These are phyloP conservation scores for Panagrolaimus sp. DNA, from an alignment of 1,140 invertebrate species.

Conservation along the genomic window DNA sequence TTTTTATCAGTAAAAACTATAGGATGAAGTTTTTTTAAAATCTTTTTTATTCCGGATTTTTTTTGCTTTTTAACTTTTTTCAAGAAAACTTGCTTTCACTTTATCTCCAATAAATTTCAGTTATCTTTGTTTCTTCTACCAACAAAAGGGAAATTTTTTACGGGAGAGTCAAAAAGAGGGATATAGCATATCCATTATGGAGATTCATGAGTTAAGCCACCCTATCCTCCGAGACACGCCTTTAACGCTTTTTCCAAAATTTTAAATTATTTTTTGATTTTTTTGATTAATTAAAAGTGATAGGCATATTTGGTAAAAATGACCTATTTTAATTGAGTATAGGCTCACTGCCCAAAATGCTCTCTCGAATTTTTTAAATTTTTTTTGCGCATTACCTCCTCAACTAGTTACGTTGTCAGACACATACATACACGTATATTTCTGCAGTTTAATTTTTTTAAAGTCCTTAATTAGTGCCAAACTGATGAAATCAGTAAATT, in stretches of 20 bases:
- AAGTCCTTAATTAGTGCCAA: no score
- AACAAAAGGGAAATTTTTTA: not conserved
- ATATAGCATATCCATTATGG: not conserved
- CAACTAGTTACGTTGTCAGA: no score
- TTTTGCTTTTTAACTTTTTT: not conserved
- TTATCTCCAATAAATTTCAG: not conserved
- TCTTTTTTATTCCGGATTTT: not conserved
- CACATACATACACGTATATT: no score
- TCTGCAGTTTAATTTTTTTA: no score
- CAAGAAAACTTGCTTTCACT: not conserved
- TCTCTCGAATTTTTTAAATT: no score
- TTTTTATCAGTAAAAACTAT: not conserved
- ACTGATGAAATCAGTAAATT: no score
- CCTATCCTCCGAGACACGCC: not conserved
- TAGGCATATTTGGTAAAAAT: conserved; percentile 12
- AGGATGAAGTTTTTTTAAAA: not conserved
- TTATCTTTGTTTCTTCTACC: not conserved
- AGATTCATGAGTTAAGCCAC: not conserved
- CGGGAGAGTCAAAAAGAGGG: not conserved
- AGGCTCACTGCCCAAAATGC: no score
- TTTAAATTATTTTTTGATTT: not conserved
- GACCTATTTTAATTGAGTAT: not conserved
- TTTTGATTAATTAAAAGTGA: conserved; percentile 9
- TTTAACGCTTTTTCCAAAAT: not conserved
- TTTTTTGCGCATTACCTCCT: no score